Evolutionary conservation across 2,797 vertebrate species (phyloP).

Genomic region (Galagoides demidoff): DNA sequence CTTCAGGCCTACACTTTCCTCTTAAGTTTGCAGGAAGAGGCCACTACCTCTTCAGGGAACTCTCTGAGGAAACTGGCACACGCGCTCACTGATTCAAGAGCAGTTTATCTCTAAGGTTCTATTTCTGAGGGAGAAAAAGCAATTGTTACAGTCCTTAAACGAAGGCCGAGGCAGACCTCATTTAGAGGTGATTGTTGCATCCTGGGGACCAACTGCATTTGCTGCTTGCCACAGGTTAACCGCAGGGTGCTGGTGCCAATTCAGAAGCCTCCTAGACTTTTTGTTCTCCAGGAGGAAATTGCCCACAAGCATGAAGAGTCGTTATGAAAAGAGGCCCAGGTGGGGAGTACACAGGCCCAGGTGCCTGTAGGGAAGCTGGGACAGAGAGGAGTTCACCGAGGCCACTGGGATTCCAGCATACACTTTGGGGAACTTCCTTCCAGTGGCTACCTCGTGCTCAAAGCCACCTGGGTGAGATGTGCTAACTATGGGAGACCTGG

Average conservation of each 20-base stretch:
- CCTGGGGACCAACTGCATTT: background rate
- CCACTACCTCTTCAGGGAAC: slow-evolving; percentile 44
- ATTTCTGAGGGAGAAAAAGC: slow-evolving; percentile 55
- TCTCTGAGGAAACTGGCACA: slow-evolving; percentile 41
- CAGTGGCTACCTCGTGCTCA: background rate
- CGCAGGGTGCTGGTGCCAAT: slow-evolving; percentile 3
- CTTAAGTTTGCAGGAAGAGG: slow-evolving; percentile 62
- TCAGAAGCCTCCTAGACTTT: slow-evolving; percentile 47
- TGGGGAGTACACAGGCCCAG: background rate
- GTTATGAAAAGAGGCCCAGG: slow-evolving; percentile 47
- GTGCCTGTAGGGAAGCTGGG: background rate
- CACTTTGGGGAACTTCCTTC: background rate
- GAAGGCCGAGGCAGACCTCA: slow-evolving; percentile 60
- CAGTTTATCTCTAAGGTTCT: slow-evolving; percentile 71
- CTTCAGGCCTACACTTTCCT: slow-evolving; percentile 66
- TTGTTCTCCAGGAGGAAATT: slow-evolving; percentile 34
- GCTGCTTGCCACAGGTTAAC: slow-evolving; percentile 66
- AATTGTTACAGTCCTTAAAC: slow-evolving; percentile 50
- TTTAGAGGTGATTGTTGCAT: slow-evolving; percentile 50
- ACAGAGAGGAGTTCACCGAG: background rate
- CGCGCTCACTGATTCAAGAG: slow-evolving; percentile 73
- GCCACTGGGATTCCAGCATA: background rate
- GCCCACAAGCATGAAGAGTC: slow-evolving; percentile 8
- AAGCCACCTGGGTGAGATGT: background rate
- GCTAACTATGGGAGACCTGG: background rate